Evolutionary conservation across 2,888 invertebrate genomes (phyloP).

Genomic region (Amphiduros pacificus): DNA sequence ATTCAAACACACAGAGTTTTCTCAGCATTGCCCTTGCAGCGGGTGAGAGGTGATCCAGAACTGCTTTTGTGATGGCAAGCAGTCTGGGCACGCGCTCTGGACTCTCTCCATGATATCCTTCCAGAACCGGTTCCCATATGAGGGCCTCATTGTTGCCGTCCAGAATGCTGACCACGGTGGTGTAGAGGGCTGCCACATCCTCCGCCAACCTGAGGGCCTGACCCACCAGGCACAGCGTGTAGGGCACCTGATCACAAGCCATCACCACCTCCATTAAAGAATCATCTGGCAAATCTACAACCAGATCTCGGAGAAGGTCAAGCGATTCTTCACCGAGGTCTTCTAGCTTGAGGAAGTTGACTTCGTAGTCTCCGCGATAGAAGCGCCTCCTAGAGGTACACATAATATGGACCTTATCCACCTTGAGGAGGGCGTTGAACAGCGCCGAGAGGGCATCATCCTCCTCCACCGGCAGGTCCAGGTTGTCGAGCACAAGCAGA

Average conservation of each 20-base stretch:
- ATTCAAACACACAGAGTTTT: slow-evolving; percentile 5
- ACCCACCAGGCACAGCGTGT: slow-evolving; percentile 19
- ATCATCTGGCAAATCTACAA: slow-evolving; percentile 28
- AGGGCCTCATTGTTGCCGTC: background rate
- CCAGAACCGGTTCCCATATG: background rate
- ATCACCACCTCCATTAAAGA: slow-evolving; percentile 17
- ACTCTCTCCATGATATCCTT: background rate
- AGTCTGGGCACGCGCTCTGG: slow-evolving; percentile 1
- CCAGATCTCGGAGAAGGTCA: slow-evolving; percentile 18
- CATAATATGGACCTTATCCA: slow-evolving; percentile 21
- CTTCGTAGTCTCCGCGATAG: slow-evolving; percentile 17
- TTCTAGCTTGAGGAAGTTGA: slow-evolving; percentile 12
- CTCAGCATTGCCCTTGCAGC: background rate
- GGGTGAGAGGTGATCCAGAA: slow-evolving; percentile 10
- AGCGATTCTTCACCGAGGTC: slow-evolving; percentile 13
- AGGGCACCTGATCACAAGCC: slow-evolving; percentile 20
- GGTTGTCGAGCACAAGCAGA: slow-evolving; percentile 29
- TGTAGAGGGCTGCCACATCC: background rate
- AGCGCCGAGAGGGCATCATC: slow-evolving; percentile 15
- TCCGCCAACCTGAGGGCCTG: slow-evolving; percentile 10
- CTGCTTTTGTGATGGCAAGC: slow-evolving; percentile 3
- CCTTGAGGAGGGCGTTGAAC: slow-evolving; percentile 19
- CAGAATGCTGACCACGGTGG: background rate
- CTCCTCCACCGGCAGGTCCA: slow-evolving; percentile 20
- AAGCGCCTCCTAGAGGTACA: slow-evolving; percentile 19